Base-by-base conservation (phyloP, 2,113 vertebrate genomes). In the Platycercus adscitus region DNA sequence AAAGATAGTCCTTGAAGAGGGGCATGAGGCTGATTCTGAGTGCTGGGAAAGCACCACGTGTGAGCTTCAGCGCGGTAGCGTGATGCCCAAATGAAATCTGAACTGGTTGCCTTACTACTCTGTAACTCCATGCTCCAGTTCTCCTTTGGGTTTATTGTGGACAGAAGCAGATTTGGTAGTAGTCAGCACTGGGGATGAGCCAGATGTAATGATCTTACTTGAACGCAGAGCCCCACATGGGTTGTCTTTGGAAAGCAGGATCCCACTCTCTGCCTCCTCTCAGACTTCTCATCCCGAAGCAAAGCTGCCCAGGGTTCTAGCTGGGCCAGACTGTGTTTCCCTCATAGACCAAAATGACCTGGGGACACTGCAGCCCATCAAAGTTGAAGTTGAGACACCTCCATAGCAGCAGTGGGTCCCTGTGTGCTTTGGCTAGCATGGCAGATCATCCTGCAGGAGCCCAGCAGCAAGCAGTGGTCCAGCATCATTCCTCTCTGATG, bases 341-440 rank as follows among this genome's bases (percentile, higher is more conserved):
- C 24, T 66, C 0, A 0, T 23, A 50, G 69, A 66, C 35, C 21
- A 55, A 31, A 53, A n/a, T 0, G 5, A 20, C 39, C 11, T 2
- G 4, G 17, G 43, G 55, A 19, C 1, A 0, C 28, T 41, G 20
- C 43, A 60, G 29, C 25, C 58, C 56, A 33, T n/a, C 17, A 17
- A 4, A 44, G 19, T 26, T 3, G 3, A 63, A 33, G 31, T 1
- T 9, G 37, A 47, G 46, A 18, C 33, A 55, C 17, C 10, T 83
- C 31, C 49, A 12, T 29, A 28, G 58, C 2, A 2, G 25, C 65
- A 46, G 10, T 2, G 1, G 19, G 31, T 35, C 17, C 50, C 52
- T 17, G 0, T n/a, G 2, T 28, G 43, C 72, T 88, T 35, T 28
- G 25, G 43, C 29, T 39, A 33, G 28, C 2, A 0, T 0, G 0